These are phyloP conservation scores for Gorsachius goisagi DNA, from an alignment of 2,113 vertebrate species.

Conservation along the genomic window DNA sequence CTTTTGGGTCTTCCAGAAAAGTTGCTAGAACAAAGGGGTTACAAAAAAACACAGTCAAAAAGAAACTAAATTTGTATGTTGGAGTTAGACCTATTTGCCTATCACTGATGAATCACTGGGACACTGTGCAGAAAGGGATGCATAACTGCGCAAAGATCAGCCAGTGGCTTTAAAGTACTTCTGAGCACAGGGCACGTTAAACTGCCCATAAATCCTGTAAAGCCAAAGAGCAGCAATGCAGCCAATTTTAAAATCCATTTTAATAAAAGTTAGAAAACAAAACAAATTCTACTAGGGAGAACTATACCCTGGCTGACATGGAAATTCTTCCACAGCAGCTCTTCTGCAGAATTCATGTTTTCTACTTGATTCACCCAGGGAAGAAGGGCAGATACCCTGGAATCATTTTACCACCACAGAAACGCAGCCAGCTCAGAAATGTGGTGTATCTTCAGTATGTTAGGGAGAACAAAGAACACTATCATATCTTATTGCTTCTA, in stretches of 20 bases:
- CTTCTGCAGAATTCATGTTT: background rate
- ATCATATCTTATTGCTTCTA: background rate
- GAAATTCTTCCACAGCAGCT: background rate
- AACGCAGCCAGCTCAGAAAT: background rate
- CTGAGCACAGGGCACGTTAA: background rate
- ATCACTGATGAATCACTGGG: background rate
- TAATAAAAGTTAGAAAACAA: background rate
- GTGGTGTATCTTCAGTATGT: rapidly evolving
- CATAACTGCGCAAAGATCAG: background rate
- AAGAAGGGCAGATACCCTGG: background rate
- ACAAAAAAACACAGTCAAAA: background rate
- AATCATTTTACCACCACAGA: background rate
- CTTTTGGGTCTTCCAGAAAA: background rate
- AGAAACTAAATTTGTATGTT: background rate
- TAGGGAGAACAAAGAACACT: background rate
- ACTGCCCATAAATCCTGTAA: background rate
- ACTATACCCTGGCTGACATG: background rate
- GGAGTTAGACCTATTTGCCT: background rate
- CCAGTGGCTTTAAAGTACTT: background rate
- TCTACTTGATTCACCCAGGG: background rate
- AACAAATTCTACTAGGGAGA: background rate
- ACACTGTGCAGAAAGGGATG: background rate
- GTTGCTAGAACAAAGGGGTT: background rate
- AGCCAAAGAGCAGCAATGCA: background rate
- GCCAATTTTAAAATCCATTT: background rate